Evolutionary conservation across 2,888 invertebrate genomes (phyloP).

Genomic region (Nysson spinosus): DNA sequence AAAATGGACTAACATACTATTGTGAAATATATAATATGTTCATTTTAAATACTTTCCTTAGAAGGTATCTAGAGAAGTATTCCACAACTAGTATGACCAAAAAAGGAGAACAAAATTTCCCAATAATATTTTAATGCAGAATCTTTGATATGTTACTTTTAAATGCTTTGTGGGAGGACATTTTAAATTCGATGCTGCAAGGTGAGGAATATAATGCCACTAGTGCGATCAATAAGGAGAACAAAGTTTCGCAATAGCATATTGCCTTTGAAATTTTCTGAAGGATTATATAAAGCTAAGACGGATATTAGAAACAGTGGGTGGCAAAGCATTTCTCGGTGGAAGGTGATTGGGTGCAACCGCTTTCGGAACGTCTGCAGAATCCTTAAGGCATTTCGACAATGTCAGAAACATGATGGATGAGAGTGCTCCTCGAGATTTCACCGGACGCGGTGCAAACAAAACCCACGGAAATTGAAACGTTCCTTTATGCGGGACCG

Average conservation of each 20-base stretch:
- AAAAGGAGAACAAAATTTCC: too few species aligned
- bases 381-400: constrained; percentile 35
- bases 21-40: too few species aligned
- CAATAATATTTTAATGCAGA: too few species aligned
- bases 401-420: constrained; percentile 37
- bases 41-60: too few species aligned
- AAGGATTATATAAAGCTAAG: constrained; percentile 1
- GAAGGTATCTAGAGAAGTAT: too few species aligned
- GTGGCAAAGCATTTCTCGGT: neutral
- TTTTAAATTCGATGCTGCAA: too few species aligned
- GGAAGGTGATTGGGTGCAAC: constrained; percentile 6
- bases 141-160: too few species aligned
- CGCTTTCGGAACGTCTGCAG: constrained; percentile 4
- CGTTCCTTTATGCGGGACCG: constrained; percentile 3
- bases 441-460: constrained; percentile 26
- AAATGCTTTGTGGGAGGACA: too few species aligned
- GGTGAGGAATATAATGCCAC: too few species aligned
- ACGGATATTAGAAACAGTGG: constrained; percentile 40
- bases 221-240: constrained; percentile 6
- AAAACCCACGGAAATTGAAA: constrained; percentile 40
- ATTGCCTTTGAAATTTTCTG: constrained; percentile 19
- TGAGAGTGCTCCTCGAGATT: constrained; percentile 24
- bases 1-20: too few species aligned
- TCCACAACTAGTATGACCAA: too few species aligned
- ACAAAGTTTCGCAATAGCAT: constrained; percentile 1